A percentile compares a stretch with the other conserved stretches of the same genome.
Evolutionary conservation across 1,140 invertebrate species (phyloP).

Genomic region (Nasonia giraulti): DNA sequence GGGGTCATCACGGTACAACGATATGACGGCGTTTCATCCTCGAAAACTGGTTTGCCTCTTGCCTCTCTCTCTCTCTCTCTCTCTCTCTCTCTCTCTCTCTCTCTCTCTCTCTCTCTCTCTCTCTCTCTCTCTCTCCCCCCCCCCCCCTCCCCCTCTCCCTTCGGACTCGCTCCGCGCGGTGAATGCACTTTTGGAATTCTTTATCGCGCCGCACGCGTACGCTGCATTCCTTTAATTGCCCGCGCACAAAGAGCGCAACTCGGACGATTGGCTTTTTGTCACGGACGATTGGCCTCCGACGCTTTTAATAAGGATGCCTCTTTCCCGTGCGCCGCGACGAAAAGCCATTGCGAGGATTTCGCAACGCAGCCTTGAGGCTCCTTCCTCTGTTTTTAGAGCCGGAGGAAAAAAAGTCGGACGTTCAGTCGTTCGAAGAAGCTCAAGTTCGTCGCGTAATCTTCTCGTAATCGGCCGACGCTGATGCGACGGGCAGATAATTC

Average conservation of each 20-base stretch:
- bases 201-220: not conserved
- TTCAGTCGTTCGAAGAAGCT: too few relatives aligned
- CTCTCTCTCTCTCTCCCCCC: not conserved
- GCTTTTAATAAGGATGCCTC: not conserved
- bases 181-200: not conserved
- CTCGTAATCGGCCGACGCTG: not conserved
- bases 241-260: not conserved
- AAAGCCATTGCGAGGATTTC: too few relatives aligned
- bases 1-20: not conserved
- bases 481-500: not conserved
- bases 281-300: not conserved
- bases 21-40: not conserved
- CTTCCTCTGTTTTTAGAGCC: not conserved
- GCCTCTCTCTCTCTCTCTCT: not conserved
- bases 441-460: too few relatives aligned
- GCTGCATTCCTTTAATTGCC: not conserved
- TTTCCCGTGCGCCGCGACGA: too few relatives aligned
- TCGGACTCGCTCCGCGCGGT: not conserved
- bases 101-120: not conserved
- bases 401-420: too few relatives aligned
- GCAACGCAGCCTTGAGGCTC: too few relatives aligned
- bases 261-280: constrained; percentile 5
- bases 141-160: not conserved
- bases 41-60: constrained; percentile 15
- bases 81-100: not conserved